Conservation (phyloP, 2,797 vertebrate genomes). For the Argentina silus region DNA sequence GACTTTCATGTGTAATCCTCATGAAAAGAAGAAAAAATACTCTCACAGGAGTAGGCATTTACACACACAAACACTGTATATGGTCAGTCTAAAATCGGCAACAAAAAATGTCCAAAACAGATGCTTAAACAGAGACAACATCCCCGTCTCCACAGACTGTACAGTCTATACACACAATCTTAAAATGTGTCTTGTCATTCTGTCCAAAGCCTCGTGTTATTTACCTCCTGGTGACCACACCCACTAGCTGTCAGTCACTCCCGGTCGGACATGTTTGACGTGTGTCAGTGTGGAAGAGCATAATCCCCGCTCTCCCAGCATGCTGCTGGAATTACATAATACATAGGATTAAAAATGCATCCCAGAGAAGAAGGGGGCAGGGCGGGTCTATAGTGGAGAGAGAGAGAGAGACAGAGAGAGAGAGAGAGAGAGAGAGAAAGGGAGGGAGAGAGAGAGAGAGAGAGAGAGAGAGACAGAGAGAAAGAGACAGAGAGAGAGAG, state of each 20-base stretch:
- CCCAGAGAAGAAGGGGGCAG: background rate
- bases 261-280: background rate
- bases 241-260: background rate
- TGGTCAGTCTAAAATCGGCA: too few relatives aligned
- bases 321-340: constrained; percentile 9
- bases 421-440: background rate
- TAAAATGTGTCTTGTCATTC: too few relatives aligned
- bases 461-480: background rate
- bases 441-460: background rate
- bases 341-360: constrained; percentile 7
- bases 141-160: too few relatives aligned
- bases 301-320: constrained; percentile 12
- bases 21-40: background rate
- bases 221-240: background rate
- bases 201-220: too few relatives aligned
- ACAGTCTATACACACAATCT: too few relatives aligned
- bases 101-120: too few relatives aligned
- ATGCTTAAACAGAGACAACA: too few relatives aligned
- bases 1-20: background rate
- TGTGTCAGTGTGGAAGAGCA: constrained; percentile 6
- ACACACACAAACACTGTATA: background rate
- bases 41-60: background rate
- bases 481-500: constrained; percentile 4
- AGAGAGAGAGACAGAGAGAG: constrained; percentile 8
- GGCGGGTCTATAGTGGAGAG: too few relatives aligned